Evolutionary conservation across 2,888 invertebrate genomes (phyloP).

Genomic region (Drosophila eohydei): DNA sequence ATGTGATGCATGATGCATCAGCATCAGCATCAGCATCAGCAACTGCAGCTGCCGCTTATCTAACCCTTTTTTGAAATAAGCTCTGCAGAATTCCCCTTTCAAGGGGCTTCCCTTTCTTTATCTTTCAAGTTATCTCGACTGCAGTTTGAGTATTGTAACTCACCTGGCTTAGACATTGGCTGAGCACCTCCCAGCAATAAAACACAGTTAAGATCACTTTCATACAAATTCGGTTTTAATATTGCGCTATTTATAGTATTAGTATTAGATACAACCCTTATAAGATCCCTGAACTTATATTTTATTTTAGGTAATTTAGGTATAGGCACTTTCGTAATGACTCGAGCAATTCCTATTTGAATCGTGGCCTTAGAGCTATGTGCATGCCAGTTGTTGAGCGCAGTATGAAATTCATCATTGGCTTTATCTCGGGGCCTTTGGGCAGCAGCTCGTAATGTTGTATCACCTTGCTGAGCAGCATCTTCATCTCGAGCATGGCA

Average conservation of each 20-base stretch:
- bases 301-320: background rate
- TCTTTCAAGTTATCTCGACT: background rate
- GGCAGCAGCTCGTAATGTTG: conserved; percentile 72
- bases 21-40: background rate
- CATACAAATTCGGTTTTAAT: background rate
- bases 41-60: background rate
- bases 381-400: conserved; percentile 70
- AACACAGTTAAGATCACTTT: background rate
- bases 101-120: background rate
- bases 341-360: background rate
- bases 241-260: background rate
- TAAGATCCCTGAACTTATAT: background rate
- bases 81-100: background rate
- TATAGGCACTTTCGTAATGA: conserved; percentile 1
- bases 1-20: conserved; percentile 13
- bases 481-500: conserved; percentile 81
- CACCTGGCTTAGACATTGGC: no score
- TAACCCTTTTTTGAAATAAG: background rate
- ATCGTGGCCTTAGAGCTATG: conserved; percentile 65
- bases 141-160: background rate
- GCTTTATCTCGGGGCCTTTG: conserved; percentile 60
- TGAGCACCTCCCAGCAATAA: no score
- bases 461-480: conserved; percentile 72
- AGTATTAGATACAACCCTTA: background rate
- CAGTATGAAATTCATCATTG: conserved; percentile 71